Percentiles rank a stretch among this genome's conserved stretches.
These are phyloP conservation scores for Tadarida brasiliensis DNA, from an alignment of 2,797 vertebrate genomes.

Conservation along the genomic window DNA sequence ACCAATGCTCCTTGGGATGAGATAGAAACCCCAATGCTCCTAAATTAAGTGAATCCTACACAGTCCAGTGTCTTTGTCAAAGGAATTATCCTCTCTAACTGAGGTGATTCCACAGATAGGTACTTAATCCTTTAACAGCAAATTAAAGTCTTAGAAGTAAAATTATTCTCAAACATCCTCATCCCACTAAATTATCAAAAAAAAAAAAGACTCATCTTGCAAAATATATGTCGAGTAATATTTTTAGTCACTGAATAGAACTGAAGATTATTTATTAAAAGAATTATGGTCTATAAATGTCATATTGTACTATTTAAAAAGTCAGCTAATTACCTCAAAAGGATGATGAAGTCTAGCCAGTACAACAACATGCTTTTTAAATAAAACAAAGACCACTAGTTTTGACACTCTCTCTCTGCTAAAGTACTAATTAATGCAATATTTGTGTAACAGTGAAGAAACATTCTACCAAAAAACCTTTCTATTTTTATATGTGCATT, in stretches of 20 bases:
- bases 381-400: slow-evolving; percentile 41
- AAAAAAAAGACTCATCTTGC: slow-evolving; percentile 7
- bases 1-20: not conserved
- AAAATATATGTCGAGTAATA: not conserved
- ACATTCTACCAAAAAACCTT: not conserved
- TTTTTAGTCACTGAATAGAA: slow-evolving; percentile 45
- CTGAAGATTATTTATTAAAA: slow-evolving; percentile 60
- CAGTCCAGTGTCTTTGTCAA: not conserved
- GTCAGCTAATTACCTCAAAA: slow-evolving; percentile 49
- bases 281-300: slow-evolving; percentile 41
- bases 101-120: not conserved
- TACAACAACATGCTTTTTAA: not conserved
- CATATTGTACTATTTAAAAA: slow-evolving; percentile 48
- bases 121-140: not conserved
- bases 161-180: not conserved
- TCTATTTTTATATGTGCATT: not conserved
- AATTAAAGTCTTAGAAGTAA: slow-evolving; percentile 32
- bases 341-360: not conserved
- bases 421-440: slow-evolving; percentile 9
- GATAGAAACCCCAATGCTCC: not conserved
- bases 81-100: not conserved
- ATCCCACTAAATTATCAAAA: slow-evolving; percentile 40
- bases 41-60: not conserved
- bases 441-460: slow-evolving; percentile 42
- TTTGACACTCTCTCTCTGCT: not conserved